A percentile compares a stretch with the other conserved stretches of the same genome.
Conservation (phyloP, 30 jellyfish, hydroid and myxozoan genomes). For the Chrysaora quinquecirrha region DNA sequence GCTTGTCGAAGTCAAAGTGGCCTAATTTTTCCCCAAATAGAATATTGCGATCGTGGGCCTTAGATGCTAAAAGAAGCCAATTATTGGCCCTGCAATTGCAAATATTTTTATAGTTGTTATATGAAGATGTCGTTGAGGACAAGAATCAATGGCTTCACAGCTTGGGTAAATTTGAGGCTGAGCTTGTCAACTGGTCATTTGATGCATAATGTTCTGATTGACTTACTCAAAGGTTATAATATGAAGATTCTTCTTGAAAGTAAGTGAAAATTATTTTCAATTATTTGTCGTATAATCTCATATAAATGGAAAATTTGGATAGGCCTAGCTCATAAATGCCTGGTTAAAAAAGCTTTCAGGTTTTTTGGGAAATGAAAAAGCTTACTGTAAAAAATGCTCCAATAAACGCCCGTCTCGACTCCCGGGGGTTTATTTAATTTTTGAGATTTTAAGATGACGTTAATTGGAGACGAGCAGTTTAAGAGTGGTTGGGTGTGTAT, state of each 20-base stretch:
- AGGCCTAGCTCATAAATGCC: too few species aligned
- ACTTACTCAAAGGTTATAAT: constrained; percentile 70
- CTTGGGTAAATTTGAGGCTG: constrained; percentile 75
- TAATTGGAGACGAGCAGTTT: too few species aligned
- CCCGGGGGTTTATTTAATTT: too few species aligned
- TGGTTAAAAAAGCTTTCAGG: background rate
- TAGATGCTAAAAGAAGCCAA: background rate
- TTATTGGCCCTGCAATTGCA: background rate
- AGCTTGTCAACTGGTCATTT: constrained; percentile 50
- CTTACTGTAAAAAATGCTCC: background rate
- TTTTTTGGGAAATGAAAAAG: background rate
- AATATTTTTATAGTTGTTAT: too few species aligned
- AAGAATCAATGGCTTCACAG: constrained; percentile 77
- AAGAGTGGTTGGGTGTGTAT: too few species aligned
- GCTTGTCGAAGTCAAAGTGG: background rate
- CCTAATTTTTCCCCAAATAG: background rate
- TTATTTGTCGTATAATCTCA: too few species aligned
- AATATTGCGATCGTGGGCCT: background rate
- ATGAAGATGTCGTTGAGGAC: constrained; percentile 59
- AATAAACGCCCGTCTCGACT: too few species aligned
- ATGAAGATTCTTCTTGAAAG: constrained; percentile 79
- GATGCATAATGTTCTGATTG: constrained; percentile 71
- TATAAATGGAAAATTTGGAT: too few species aligned
- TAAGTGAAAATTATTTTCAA: too few species aligned
- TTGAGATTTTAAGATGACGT: too few species aligned